Evolutionary conservation across 2,797 vertebrate species (phyloP).

Genomic region (Argentina silus): DNA sequence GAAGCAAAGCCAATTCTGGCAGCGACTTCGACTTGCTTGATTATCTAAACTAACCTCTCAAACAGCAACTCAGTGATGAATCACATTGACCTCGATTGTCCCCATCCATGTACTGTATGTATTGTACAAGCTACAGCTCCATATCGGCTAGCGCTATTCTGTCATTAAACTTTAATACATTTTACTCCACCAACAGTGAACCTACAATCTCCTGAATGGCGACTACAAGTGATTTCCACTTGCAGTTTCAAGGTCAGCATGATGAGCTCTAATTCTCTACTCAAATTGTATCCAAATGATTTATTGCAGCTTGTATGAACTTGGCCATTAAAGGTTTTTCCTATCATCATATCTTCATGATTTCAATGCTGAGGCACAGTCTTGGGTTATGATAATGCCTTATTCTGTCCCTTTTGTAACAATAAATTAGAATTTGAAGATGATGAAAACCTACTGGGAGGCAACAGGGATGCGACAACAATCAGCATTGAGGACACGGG

Average conservation of each 20-base stretch:
- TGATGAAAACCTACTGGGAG: conserved; percentile 74
- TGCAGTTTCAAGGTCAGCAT: conserved; percentile 55
- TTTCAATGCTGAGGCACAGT: background rate
- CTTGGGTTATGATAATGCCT: conserved; percentile 2
- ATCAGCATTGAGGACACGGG: conserved; percentile 84
- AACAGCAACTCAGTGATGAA: background rate
- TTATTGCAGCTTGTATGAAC: background rate
- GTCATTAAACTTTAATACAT: background rate
- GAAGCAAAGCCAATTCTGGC: background rate
- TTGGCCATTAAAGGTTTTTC: background rate
- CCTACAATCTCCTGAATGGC: conserved; percentile 24
- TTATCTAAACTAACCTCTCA: background rate
- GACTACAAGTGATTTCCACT: conserved; percentile 30
- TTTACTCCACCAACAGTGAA: background rate
- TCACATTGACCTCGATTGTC: background rate
- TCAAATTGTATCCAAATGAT: background rate
- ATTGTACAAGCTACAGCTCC: background rate
- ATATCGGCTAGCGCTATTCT: background rate
- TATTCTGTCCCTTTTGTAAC: conserved; percentile 33
- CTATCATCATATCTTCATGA: background rate
- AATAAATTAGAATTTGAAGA: conserved; percentile 88
- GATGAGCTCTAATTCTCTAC: background rate
- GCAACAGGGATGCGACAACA: conserved; percentile 79
- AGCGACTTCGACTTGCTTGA: background rate
- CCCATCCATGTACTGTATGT: background rate